Conservation (phyloP, 2,113 vertebrate genomes). For the Tursiops truncatus region DNA sequence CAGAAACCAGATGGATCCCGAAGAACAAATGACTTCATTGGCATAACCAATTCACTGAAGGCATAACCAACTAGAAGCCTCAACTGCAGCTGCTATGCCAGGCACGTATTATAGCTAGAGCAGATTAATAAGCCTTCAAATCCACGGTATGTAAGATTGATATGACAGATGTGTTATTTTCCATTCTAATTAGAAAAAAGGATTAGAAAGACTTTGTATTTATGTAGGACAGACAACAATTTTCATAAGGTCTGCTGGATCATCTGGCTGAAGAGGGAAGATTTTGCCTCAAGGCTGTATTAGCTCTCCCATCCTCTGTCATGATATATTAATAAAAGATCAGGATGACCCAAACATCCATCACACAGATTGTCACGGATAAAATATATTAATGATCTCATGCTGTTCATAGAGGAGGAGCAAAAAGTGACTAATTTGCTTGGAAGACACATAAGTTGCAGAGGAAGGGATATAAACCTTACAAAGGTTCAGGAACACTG, state of each 20-base stretch:
- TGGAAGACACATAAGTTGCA: background rate
- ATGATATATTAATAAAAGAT: background rate
- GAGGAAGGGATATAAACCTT: background rate
- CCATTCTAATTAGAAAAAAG: slow-evolving; percentile 16
- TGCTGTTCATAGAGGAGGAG: background rate
- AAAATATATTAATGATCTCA: background rate
- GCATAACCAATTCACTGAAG: background rate
- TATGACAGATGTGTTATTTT: slow-evolving; percentile 19
- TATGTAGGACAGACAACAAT: background rate
- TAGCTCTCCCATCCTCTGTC: background rate
- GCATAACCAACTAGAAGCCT: background rate
- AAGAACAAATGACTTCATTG: slow-evolving; percentile 10
- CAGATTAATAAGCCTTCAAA: background rate
- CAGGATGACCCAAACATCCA: background rate
- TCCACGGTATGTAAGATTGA: background rate
- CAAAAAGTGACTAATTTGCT: background rate
- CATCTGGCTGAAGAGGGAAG: background rate
- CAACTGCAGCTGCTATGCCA: background rate
- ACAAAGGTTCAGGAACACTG: background rate
- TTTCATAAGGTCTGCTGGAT: background rate
- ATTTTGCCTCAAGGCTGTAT: background rate
- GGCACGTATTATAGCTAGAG: background rate
- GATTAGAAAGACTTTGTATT: slow-evolving; percentile 8
- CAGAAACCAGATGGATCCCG: background rate
- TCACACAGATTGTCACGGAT: background rate